Base-by-base conservation (phyloP, 1,140 invertebrate species). In the Solenopsis invicta region DNA sequence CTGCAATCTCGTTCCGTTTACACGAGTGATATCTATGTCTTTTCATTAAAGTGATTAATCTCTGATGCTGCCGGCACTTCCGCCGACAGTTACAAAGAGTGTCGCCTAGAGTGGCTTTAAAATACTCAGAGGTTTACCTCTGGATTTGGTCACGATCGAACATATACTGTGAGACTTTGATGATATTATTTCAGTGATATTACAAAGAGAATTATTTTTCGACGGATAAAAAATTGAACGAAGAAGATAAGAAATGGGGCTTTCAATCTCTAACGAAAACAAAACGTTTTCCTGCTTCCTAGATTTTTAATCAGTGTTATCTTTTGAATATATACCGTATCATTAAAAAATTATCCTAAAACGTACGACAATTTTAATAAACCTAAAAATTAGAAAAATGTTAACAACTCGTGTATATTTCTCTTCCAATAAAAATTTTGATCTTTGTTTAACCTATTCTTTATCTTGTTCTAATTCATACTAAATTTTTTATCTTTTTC, bases 41-140 rank as follows among this genome's bases (percentile, higher is more conserved):
- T 85, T 86, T 76, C 74, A 88, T 86, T 78, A 86, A 41, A 72
- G 66, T 72, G 52, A 86, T 88, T 76, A 88, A 88, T 85, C 76
- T 78, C 45, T 62, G 59, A 45, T 45, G 34, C 13, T 67, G 48
- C 50, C 21, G 37, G 48, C 16, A n/a, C 37, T 75, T 61, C 52
- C 37, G 12, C 13, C 62, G 45, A 64, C 12, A 18, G 29, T 82
- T 74, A 74, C 80, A 72, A 82, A 82, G 67, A 34, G 18, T 2
- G n/a, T 71, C 78, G 50, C 21, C 71, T 21, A 18, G 48, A 6
- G 9, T 54, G 34, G n/a, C 37, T 72, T 82, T 56, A 56, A 82
- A 82, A 72, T 21, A 6, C 8, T 41, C 21, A 21, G 24, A 34
- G 18, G 13, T 52, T 80, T 72, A 45, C 78, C 12, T 45, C 18